Percentiles rank a stretch among this genome's conserved stretches.
Evolutionary conservation across 2,888 invertebrate species (phyloP).

Genomic region (Thalpophila matura): DNA sequence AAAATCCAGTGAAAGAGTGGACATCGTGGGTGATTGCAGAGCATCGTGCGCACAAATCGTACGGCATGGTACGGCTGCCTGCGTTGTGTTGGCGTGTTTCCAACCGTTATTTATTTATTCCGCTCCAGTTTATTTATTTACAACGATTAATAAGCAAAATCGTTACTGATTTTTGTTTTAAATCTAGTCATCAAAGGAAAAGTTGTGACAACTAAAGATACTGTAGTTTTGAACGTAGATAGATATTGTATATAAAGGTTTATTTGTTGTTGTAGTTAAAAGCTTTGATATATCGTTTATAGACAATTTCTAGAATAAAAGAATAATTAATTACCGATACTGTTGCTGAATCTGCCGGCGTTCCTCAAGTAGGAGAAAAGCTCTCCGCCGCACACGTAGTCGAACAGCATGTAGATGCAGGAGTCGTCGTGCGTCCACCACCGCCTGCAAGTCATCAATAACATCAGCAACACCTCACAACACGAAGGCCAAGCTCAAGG

Average conservation of each 20-base stretch:
- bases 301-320: not conserved
- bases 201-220: conserved; percentile 41
- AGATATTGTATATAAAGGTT: not conserved
- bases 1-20: conserved; percentile 63
- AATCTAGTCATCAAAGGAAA: conserved; percentile 65
- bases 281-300: not conserved
- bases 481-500: conserved; percentile 26
- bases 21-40: conserved; percentile 64
- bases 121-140: conserved; percentile 80
- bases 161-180: conserved; percentile 66
- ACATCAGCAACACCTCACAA: conserved; percentile 26
- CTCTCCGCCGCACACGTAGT: conserved; percentile 99
- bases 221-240: conserved; percentile 12
- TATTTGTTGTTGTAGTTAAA: not conserved
- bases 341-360: conserved; percentile 96
- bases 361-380: conserved; percentile 98
- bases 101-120: conserved; percentile 79
- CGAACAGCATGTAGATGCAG: conserved; percentile 99
- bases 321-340: conserved; percentile 91
- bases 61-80: conserved; percentile 52
- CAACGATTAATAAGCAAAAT: conserved; percentile 67
- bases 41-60: conserved; percentile 70
- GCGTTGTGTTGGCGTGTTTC: conserved; percentile 73
- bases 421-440: conserved; percentile 98
- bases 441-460: conserved; percentile 91